Evolutionary conservation across 2,113 vertebrate species (phyloP).

Genomic region (Leptodactylus fuscus): DNA sequence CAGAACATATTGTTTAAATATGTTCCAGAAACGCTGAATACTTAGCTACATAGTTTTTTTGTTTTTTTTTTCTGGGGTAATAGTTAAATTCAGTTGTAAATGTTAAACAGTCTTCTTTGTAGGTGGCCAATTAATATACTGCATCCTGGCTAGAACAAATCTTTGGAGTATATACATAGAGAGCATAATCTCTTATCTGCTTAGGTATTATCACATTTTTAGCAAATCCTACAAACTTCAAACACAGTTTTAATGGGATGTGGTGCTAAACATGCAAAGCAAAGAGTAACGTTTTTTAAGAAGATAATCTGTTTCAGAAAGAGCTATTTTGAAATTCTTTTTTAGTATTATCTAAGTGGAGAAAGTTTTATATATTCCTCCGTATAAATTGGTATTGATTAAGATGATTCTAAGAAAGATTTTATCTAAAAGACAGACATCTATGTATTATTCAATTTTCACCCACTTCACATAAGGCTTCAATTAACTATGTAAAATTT

Average conservation of each 20-base stretch:
- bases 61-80: conserved; percentile 75
- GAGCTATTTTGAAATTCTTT: conserved; percentile 74
- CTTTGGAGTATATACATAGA: conserved; percentile 81
- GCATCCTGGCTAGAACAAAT: conserved; percentile 80
- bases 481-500: not conserved
- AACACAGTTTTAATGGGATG: conserved; percentile 83
- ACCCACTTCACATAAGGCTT: not conserved
- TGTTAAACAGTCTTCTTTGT: conserved; percentile 81
- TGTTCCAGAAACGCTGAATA: conserved; percentile 81
- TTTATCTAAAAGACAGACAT: not conserved
- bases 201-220: conserved; percentile 86
- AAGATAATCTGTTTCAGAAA: conserved; percentile 85
- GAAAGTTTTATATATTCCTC: conserved; percentile 71
- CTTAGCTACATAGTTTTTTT: conserved; percentile 75
- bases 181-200: conserved; percentile 85
- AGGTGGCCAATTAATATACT: conserved; percentile 86
- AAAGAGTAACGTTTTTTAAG: conserved; percentile 78
- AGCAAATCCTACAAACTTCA: conserved; percentile 83
- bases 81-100: conserved; percentile 70
- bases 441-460: not conserved
- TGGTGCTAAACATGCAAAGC: conserved; percentile 77
- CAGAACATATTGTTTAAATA: conserved; percentile 79
- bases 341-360: conserved; percentile 74
- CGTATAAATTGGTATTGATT: conserved; percentile 66
- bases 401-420: conserved; percentile 50